A percentile compares a stretch with the other conserved stretches of the same genome.
phyloP scores from a whole-genome alignment of 2,797 vertebrate genomes.

The Phyllotis vaccarum region DNA sequence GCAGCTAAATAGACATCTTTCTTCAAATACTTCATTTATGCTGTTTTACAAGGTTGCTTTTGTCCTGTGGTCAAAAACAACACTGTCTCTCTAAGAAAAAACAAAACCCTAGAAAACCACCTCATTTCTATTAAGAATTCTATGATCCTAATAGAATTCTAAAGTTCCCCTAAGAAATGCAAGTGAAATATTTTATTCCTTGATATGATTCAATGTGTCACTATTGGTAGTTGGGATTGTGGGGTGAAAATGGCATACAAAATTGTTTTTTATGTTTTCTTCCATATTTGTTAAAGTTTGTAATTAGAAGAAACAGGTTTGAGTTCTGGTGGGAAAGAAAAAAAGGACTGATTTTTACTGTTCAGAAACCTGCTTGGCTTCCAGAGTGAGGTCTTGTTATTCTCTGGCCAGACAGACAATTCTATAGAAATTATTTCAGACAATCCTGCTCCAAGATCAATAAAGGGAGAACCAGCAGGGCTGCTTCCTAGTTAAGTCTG shows the following conservation, averaged over 20 bases:
- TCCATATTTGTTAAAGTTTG: neutral
- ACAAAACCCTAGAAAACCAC: slow-evolving; percentile 31
- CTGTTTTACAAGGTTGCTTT: slow-evolving; percentile 70
- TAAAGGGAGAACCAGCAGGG: slow-evolving; percentile 7
- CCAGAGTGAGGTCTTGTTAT: neutral
- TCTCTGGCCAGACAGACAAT: slow-evolving; percentile 15
- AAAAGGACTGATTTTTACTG: neutral
- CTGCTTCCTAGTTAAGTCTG: slow-evolving; percentile 32
- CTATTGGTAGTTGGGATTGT: neutral
- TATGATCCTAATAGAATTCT: slow-evolving; percentile 38
- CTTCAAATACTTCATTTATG: slow-evolving; percentile 63
- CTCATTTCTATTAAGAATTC: slow-evolving; percentile 48
- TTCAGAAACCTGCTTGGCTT: neutral
- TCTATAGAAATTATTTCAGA: slow-evolving; percentile 9
- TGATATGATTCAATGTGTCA: slow-evolving; percentile 5
- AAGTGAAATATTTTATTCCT: slow-evolving; percentile 34
- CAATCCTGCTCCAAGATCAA: slow-evolving; percentile 11
- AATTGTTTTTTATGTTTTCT: neutral
- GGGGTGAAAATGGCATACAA: neutral
- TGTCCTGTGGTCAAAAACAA: slow-evolving; percentile 62
- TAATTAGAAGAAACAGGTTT: slow-evolving; percentile 36
- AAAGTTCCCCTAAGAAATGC: slow-evolving; percentile 20
- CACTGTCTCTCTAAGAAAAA: slow-evolving; percentile 49
- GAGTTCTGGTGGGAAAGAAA: slow-evolving; percentile 12
- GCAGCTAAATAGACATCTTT: slow-evolving; percentile 56